Percentiles rank a stretch among this genome's conserved stretches.
Conservation (phyloP, 2,797 vertebrate species). For the Poecilia wingei region DNA sequence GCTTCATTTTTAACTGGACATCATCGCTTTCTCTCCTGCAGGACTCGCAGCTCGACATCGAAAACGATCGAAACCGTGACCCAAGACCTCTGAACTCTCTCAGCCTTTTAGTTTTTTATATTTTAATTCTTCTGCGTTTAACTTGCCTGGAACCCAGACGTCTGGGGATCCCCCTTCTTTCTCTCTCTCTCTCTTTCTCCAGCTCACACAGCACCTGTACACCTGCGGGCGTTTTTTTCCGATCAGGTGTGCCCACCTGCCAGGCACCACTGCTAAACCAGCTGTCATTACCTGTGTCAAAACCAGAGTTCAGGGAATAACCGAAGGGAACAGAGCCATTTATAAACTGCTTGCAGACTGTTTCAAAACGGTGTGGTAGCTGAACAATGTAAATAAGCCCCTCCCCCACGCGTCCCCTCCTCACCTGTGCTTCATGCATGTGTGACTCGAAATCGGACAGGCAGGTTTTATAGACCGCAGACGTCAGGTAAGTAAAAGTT, state of each 20-base stretch:
- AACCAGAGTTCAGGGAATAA: slow-evolving; percentile 89
- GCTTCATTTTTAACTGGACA: too few relatives aligned
- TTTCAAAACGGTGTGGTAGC: slow-evolving; percentile 85
- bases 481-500: slow-evolving; percentile 86
- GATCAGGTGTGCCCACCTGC: slow-evolving; percentile 80
- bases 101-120: slow-evolving; percentile 29
- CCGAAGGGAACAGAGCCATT: slow-evolving; percentile 90
- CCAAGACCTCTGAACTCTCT: slow-evolving; percentile 47
- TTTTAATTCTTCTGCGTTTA: slow-evolving; percentile 16
- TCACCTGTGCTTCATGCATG: slow-evolving; percentile 86
- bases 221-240: slow-evolving; percentile 71
- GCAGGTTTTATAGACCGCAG: slow-evolving; percentile 86
- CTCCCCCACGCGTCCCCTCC: slow-evolving; percentile 74
- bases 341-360: slow-evolving; percentile 88
- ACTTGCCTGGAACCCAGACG: slow-evolving; percentile 65
- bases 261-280: slow-evolving; percentile 82
- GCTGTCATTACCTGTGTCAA: slow-evolving; percentile 86
- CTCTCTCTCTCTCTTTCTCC: slow-evolving; percentile 63
- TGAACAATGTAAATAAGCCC: slow-evolving; percentile 86
- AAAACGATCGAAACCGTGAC: slow-evolving; percentile 54
- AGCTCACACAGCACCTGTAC: slow-evolving; percentile 69
- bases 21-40: slow-evolving; percentile 43
- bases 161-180: slow-evolving; percentile 59
- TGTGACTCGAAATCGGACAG: slow-evolving; percentile 84
- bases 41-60: slow-evolving; percentile 52